Conservation (phyloP, 1,140 invertebrate genomes). For the Uloborus diversus region DNA sequence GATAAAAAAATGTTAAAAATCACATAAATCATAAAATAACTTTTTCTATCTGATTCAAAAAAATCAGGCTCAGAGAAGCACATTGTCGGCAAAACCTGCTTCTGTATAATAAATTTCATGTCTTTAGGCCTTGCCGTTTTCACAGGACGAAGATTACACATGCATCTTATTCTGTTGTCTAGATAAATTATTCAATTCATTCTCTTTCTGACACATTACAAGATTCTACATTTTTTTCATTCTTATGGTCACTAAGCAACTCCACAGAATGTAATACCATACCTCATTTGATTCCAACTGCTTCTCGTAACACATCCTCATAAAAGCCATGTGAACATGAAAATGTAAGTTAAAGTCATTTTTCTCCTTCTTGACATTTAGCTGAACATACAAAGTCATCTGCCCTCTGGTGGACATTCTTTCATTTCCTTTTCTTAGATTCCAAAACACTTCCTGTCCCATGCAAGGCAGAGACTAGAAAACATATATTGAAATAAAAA, state of each 20-base stretch:
- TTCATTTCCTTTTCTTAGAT: slow-evolving; percentile 18
- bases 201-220: neutral
- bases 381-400: neutral
- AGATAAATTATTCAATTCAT: neutral
- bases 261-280: too few relatives aligned
- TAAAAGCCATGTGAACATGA: slow-evolving; percentile 6
- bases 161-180: too few relatives aligned
- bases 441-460: slow-evolving; percentile 6
- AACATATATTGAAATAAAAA: too few relatives aligned
- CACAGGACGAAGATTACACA: too few relatives aligned
- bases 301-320: slow-evolving; percentile 15
- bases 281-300: slow-evolving; percentile 12
- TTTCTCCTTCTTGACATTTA: neutral
- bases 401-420: slow-evolving; percentile 20
- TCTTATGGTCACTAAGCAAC: neutral
- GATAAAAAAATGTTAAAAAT: too few relatives aligned
- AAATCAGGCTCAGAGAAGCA: too few relatives aligned
- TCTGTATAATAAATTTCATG: too few relatives aligned
- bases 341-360: slow-evolving; percentile 16
- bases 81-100: too few relatives aligned
- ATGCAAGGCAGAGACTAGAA: slow-evolving; percentile 19
- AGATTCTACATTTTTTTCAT: neutral
- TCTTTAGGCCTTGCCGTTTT: too few relatives aligned
- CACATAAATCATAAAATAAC: too few relatives aligned
- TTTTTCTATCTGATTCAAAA: too few relatives aligned